phyloP scores from a whole-genome alignment of 2,888 invertebrate genomes.

The Hirtodrosophila histrioides region DNA sequence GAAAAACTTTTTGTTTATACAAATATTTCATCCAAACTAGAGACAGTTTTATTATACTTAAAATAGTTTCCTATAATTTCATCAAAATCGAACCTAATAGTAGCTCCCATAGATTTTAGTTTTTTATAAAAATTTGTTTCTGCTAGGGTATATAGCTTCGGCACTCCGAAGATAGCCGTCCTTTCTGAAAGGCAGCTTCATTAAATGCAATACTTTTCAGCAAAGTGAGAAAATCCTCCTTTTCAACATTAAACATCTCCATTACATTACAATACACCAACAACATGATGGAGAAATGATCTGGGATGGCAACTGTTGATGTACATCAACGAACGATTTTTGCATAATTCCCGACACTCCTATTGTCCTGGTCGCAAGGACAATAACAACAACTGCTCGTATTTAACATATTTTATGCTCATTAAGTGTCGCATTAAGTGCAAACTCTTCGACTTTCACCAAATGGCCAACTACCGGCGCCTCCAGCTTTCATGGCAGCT shows the following conservation, averaged over 20 bases:
- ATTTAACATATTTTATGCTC: conserved; percentile 72
- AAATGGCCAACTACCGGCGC: conserved; percentile 50
- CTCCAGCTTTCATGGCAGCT: conserved; percentile 3
- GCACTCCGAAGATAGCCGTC: no score
- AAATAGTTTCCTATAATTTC: no score
- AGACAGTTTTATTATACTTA: no score
- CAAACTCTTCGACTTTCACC: conserved; percentile 46
- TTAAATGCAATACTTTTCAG: no score
- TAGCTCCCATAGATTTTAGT: no score
- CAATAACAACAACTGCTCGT: conserved; percentile 41
- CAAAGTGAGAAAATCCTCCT: neutral
- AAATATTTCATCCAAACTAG: no score
- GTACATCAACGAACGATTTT: conserved; percentile 36
- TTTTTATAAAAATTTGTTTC: no score
- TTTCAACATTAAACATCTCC: neutral
- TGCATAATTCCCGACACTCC: conserved; percentile 36
- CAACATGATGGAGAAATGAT: conserved; percentile 38
- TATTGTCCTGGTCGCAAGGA: conserved; percentile 18
- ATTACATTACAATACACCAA: conserved; percentile 10
- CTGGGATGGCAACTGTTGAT: conserved; percentile 28
- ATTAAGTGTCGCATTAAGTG: conserved; percentile 67
- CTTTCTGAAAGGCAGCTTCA: no score
- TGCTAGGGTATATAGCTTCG: no score
- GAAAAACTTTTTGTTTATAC: no score
- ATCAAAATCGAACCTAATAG: no score